These are phyloP conservation scores for Diogma glabrata DNA, from an alignment of 2,888 invertebrate species.

Conservation along the genomic window DNA sequence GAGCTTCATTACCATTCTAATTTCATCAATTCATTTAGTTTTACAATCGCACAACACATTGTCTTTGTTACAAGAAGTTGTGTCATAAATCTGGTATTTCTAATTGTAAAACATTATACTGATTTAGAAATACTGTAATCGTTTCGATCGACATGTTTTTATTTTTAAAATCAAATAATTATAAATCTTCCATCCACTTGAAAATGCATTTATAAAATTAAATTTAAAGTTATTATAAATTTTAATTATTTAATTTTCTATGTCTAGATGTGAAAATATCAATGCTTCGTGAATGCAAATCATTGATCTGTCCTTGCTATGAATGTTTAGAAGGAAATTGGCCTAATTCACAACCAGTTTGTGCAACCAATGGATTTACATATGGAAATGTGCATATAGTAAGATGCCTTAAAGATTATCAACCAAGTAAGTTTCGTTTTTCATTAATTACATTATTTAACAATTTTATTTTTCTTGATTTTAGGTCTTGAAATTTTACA, in stretches of 20 bases:
- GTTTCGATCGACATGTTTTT: too few species aligned
- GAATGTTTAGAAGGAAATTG: conserved; percentile 17
- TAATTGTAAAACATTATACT: too few species aligned
- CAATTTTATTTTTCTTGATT: conserved; percentile 5
- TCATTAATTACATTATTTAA: background rate
- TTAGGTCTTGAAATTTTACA: conserved; percentile 23
- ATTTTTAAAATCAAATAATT: too few species aligned
- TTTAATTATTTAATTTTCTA: background rate
- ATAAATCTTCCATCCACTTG: background rate
- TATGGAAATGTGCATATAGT: conserved; percentile 25
- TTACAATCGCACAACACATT: too few species aligned
- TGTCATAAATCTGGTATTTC: too few species aligned
- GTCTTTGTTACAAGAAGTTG: too few species aligned
- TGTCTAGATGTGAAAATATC: conserved; percentile 11
- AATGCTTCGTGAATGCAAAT: conserved; percentile 14
- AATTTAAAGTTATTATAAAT: background rate
- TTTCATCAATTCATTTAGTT: too few species aligned
- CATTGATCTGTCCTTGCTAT: conserved; percentile 15
- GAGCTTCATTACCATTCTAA: too few species aligned
- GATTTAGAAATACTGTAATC: too few species aligned
- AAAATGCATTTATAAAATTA: conserved; percentile 3
- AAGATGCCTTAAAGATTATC: conserved; percentile 23
- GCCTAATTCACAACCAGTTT: conserved; percentile 19
- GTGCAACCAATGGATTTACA: conserved; percentile 26
- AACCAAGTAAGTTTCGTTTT: conserved; percentile 19